A percentile compares a stretch with the other conserved stretches of the same genome.
Evolutionary conservation across 2,797 vertebrate genomes (phyloP).

Genomic region (Neoniphon sammara): DNA sequence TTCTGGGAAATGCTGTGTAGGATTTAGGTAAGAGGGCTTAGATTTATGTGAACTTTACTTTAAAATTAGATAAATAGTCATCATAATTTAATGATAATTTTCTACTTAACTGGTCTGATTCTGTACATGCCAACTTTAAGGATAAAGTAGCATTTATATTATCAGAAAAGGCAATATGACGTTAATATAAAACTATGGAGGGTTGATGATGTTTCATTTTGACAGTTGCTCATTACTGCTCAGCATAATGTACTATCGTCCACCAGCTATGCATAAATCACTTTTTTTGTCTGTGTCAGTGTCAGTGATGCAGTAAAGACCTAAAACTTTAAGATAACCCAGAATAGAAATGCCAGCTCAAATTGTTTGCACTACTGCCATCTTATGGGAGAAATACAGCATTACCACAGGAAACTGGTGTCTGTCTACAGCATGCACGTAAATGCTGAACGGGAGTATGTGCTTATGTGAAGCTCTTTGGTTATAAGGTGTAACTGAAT

Average conservation of each 20-base stretch:
- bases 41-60: not conserved
- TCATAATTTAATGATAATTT: not conserved
- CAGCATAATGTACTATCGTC: not conserved
- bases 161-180: conserved; percentile 13
- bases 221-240: conserved; percentile 16
- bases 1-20: not conserved
- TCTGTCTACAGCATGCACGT: too few species aligned
- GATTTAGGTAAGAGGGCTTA: not conserved
- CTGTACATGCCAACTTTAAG: not conserved
- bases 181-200: not conserved
- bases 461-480: not conserved
- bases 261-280: not conserved
- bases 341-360: not conserved
- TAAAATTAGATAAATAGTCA: conserved; percentile 8
- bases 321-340: not conserved
- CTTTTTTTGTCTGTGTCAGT: too few species aligned
- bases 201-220: not conserved
- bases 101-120: not conserved
- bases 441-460: not conserved
- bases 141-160: conserved; percentile 7
- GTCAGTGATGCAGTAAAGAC: conserved; percentile 27
- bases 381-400: conserved; percentile 47
- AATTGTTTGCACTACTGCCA: conserved; percentile 70
- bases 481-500: not conserved
- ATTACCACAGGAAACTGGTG: conserved; percentile 46